These are phyloP conservation scores for Lepus americanus DNA, from an alignment of 2,113 vertebrate species.

Conservation along the genomic window DNA sequence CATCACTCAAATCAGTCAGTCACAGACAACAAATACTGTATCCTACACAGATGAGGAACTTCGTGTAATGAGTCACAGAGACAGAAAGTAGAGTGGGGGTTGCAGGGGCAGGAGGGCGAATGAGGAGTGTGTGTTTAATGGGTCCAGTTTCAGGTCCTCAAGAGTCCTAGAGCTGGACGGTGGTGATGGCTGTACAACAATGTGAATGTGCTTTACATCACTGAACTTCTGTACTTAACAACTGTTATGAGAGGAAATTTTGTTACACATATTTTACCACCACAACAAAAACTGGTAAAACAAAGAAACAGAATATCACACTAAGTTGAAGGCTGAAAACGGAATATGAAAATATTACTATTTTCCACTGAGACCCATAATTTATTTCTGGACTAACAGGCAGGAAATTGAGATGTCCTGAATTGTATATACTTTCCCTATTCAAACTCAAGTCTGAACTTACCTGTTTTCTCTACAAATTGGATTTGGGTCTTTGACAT, in stretches of 20 bases:
- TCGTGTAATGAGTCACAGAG: background rate
- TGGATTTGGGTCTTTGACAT: constrained; percentile 20
- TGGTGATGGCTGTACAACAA: accelerated
- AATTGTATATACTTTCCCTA: background rate
- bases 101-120: background rate
- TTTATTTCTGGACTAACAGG: constrained; percentile 31
- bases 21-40: background rate
- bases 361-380: background rate
- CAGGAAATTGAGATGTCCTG: constrained; percentile 9
- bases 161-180: background rate
- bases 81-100: background rate
- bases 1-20: background rate
- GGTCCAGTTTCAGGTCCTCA: background rate
- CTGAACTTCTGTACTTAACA: background rate
- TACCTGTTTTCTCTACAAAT: constrained; percentile 40
- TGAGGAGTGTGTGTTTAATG: too few relatives aligned
- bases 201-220: background rate
- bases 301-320: background rate
- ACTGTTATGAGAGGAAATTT: background rate
- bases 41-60: background rate
- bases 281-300: background rate
- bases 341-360: background rate
- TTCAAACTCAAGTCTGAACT: constrained; percentile 37
- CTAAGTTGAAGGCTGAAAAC: constrained; percentile 38
- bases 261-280: background rate